Conservation (phyloP, 2,113 vertebrate genomes). For the Alces alces region DNA sequence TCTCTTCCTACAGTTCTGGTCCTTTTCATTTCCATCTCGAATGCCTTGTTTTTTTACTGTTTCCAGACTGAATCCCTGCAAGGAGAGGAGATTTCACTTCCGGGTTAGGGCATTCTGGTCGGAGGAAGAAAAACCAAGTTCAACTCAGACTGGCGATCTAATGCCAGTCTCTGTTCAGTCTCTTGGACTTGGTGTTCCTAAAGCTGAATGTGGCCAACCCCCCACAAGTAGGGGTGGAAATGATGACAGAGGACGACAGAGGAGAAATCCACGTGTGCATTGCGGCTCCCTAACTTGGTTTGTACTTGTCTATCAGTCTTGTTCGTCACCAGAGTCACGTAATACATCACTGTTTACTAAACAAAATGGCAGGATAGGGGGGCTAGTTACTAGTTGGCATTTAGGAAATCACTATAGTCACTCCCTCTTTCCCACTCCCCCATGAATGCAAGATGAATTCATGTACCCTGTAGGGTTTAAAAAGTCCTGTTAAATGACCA, state of each 20-base stretch:
- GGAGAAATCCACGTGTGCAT: neutral
- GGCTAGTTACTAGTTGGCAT: neutral
- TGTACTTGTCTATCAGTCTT: neutral
- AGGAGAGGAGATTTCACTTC: neutral
- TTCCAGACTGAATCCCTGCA: neutral
- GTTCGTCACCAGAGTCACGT: neutral
- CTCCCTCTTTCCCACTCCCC: neutral
- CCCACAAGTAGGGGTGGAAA: neutral
- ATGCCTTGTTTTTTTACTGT: neutral
- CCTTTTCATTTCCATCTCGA: neutral
- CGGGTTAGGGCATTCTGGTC: neutral
- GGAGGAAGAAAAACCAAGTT: neutral
- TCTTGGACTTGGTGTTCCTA: neutral
- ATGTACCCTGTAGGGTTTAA: neutral
- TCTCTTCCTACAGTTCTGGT: neutral
- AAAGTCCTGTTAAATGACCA: neutral
- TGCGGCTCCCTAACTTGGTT: neutral
- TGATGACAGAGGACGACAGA: no score
- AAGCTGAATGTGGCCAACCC: neutral
- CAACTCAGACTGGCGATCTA: neutral
- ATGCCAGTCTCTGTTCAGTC: neutral
- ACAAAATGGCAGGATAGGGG: no score
- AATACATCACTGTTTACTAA: neutral
- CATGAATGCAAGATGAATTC: constrained; percentile 3
- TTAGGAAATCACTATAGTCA: neutral